These are phyloP conservation scores for Aleiodes testaceus DNA, from an alignment of 2,888 invertebrate genomes.

Conservation along the genomic window DNA sequence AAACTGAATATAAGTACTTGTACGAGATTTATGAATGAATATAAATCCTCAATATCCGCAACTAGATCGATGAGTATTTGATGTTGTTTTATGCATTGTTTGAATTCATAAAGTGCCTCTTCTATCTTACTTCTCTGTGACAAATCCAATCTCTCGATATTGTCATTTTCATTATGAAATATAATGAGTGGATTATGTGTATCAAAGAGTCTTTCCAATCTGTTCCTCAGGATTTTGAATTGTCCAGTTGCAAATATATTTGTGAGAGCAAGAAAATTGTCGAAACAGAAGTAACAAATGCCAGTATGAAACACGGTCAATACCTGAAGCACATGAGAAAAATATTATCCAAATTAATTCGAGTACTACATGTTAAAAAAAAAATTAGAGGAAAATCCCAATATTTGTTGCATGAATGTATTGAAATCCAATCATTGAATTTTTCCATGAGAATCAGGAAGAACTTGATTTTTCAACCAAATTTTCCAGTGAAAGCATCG, in stretches of 20 bases:
- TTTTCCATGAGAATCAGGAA: no score
- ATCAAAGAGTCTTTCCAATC: slow-evolving; percentile 45
- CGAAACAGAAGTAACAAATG: slow-evolving; percentile 57
- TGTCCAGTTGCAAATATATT: slow-evolving; percentile 55
- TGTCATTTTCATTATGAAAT: neutral
- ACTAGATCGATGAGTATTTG: slow-evolving; percentile 46
- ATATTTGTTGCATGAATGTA: no score
- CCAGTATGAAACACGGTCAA: slow-evolving; percentile 48
- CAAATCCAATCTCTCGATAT: neutral
- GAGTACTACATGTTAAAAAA: no score
- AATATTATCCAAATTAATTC: neutral
- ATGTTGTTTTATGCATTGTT: slow-evolving; percentile 47
- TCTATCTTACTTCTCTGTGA: neutral
- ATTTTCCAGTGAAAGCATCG: no score
- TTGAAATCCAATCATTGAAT: no score
- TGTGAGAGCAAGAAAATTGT: slow-evolving; percentile 53
- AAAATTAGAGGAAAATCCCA: no score
- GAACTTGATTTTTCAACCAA: no score
- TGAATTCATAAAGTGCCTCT: slow-evolving; percentile 31
- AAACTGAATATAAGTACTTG: slow-evolving; percentile 50
- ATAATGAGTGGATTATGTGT: slow-evolving; percentile 11
- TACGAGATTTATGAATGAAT: slow-evolving; percentile 46
- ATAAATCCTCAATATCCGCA: slow-evolving; percentile 51
- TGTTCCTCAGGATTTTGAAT: slow-evolving; percentile 56
- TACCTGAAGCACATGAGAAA: slow-evolving; percentile 14